Evolutionary conservation across 64 coral and sea anemone genomes (phyloP), one percentile per base, ranked within the genome.

Genomic region (Actinia tenebrosa): DNA sequence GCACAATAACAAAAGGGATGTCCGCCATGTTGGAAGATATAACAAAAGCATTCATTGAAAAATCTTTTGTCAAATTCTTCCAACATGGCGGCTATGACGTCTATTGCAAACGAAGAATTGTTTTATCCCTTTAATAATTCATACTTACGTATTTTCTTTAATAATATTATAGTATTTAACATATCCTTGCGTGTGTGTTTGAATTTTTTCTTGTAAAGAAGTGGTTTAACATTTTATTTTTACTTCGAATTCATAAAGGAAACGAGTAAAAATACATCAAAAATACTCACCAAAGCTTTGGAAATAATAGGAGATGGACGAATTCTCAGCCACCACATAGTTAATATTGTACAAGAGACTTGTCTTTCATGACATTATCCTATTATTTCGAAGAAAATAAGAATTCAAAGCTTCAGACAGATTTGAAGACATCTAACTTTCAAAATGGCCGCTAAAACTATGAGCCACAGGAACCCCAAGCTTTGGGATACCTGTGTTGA

Each of bases 401-500:
- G 11, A 3, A 10, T 75, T 42, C n/a, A 14, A 15, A 75, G 25
- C 27, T 15, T 1, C 26, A 3, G 25, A 58, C 69, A 75, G 4
- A 23, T 4, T 4, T 3, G 26, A 42, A 75, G 5, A 45, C 3
- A 52, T 53, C 2, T 20, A 3, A 81, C 10, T 81, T 81, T 37
- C 79, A 81, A 81, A 81, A 81, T 81, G 79, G 79, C 79, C 79
- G 79, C 79, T 37, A 52, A 81, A 81, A 81, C 4, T 66, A 66
- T 66, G 20, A 23, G 23, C 69, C 69, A 75, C 26, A 75, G 69
- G 69, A 75, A 75, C 7, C 69, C 69, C 69, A 30, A 9, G n/a
- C 23, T 27, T 75, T 66, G 25, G 23, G 69, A 10, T 75, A 75
- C 69, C 69, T 75, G 69, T 75, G 11, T 30, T 58, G 56, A 16